Conservation (phyloP, 2,113 vertebrate species). For the Microtus oregoni region DNA sequence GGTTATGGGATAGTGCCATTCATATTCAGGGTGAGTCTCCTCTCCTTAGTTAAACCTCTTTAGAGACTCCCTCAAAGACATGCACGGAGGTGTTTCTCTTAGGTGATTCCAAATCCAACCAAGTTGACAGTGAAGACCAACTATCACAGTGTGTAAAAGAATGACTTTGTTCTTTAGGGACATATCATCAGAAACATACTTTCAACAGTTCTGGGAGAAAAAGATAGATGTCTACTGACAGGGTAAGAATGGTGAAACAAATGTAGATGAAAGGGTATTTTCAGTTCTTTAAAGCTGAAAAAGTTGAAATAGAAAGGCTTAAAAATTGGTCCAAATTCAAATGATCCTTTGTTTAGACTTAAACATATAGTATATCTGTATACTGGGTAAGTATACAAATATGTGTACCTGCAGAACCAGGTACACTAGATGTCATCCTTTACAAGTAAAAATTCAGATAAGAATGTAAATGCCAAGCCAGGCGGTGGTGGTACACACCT, state of each 20-base stretch:
- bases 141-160: constrained; percentile 10
- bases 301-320: constrained; percentile 13
- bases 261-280: background rate
- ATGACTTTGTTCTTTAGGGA: background rate
- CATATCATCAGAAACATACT: background rate
- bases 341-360: background rate
- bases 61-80: background rate
- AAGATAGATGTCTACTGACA: background rate
- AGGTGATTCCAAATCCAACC: background rate
- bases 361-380: background rate
- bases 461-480: background rate
- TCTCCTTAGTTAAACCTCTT: background rate
- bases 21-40: background rate
- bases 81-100: background rate
- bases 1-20: background rate
- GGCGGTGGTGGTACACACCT: fast-evolving
- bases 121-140: background rate
- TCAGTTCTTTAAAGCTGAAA: background rate
- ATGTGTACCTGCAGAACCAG: background rate
- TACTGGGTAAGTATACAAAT: background rate
- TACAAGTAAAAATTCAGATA: constrained; percentile 24
- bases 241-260: constrained; percentile 16
- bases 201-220: background rate
- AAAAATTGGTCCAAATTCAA: constrained; percentile 36
- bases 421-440: background rate